Evolutionary conservation across 1,140 invertebrate species (phyloP).

Genomic region (Drusus annulatus): DNA sequence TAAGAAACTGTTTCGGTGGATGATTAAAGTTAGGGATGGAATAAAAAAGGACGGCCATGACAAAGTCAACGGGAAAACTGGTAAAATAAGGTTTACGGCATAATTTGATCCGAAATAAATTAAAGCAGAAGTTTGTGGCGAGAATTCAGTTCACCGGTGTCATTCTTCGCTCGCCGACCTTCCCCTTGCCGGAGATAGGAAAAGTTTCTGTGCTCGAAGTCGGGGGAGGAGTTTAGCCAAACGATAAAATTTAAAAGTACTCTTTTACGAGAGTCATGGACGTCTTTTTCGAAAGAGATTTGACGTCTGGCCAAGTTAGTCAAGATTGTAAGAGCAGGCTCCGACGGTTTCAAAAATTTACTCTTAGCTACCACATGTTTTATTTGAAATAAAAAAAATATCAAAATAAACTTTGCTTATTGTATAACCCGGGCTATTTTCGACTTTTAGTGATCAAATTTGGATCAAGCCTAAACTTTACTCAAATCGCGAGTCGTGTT

Average conservation of each 20-base stretch:
- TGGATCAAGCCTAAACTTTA: too few relatives aligned
- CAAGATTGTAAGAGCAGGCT: too few relatives aligned
- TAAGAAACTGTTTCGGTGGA: neutral
- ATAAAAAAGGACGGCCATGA: neutral
- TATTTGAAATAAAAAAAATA: too few relatives aligned
- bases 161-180: neutral
- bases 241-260: constrained; percentile 18
- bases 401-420: too few relatives aligned
- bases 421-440: too few relatives aligned
- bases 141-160: neutral
- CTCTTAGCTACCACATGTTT: too few relatives aligned
- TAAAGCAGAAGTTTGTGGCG: neutral
- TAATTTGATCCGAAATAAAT: constrained; percentile 26
- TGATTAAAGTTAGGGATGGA: neutral
- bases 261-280: constrained; percentile 2
- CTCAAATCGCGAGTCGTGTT: too few relatives aligned
- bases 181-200: constrained; percentile 8
- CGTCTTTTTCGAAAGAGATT: neutral
- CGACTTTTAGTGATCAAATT: too few relatives aligned
- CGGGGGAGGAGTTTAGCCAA: constrained; percentile 9
- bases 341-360: too few relatives aligned
- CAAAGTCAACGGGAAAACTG: neutral
- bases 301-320: neutral
- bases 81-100: neutral
- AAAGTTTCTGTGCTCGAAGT: too few relatives aligned